These are phyloP conservation scores for Elephantulus edwardii DNA, from an alignment of 2,113 vertebrate species.

Conservation along the genomic window DNA sequence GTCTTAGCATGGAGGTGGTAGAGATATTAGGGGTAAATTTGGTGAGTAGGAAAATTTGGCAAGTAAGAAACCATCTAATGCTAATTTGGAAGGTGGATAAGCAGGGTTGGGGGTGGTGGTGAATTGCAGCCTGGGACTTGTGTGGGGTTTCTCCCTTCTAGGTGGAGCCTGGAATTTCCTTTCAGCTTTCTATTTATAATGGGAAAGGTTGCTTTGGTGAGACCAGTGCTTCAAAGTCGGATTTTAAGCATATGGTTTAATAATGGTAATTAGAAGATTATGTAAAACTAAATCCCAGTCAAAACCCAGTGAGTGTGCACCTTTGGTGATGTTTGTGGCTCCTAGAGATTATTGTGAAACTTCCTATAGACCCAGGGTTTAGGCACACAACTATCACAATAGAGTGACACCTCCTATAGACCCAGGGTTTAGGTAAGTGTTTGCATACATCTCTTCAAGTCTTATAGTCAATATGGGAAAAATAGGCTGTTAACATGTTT, in stretches of 20 bases:
- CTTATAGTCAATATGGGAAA: neutral
- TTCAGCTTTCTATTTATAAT: neutral
- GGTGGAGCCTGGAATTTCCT: conserved; percentile 30
- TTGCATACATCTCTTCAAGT: neutral
- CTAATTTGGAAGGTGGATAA: neutral
- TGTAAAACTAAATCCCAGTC: neutral
- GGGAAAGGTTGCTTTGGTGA: neutral
- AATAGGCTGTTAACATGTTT: neutral
- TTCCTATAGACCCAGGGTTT: neutral
- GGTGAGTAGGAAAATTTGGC: neutral
- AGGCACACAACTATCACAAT: no score
- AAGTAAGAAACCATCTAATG: neutral
- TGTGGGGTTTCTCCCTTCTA: neutral
- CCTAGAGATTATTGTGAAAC: neutral
- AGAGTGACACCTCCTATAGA: no score
- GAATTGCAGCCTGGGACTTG: neutral
- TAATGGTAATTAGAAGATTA: neutral
- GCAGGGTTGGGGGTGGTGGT: neutral
- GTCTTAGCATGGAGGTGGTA: neutral
- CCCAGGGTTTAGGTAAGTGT: no score
- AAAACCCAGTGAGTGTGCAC: neutral
- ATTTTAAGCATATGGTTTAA: neutral
- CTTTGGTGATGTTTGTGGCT: neutral
- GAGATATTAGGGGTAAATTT: neutral
- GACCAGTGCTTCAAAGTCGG: neutral